Evolutionary conservation across 2,888 invertebrate species (phyloP), one percentile per base, ranked within the genome.

Genomic region (Drosophila incognita): DNA sequence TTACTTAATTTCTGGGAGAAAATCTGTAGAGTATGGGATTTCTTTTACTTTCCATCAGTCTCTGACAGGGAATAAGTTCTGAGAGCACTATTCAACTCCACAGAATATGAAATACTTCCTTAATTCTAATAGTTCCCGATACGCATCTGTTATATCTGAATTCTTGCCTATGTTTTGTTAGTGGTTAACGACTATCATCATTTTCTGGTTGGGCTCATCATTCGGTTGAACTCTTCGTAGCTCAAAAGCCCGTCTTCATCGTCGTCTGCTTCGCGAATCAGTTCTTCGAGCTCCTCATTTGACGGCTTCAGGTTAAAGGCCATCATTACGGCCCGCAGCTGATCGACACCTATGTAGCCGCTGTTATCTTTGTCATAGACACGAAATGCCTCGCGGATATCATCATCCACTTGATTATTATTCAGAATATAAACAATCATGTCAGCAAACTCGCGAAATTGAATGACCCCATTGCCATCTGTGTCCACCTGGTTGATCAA

Each of bases 351-450:
- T 94, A 99, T 99, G 95, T 98, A 99, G 86, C 99, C 99, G 93
- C 98, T 98, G 93, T 98, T 98, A 94, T 99, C 99, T 94, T 98
- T 98, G 95, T 99, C 99, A 94, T 98, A 99, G 15, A 81, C 11
- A 1, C 29, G 42, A 35, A 81, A 79, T 2, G 82, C 49, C 2
- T 74, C 82, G 93, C 98, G 96, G 93, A 99, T 97, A 94, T 99
- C 99, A 93, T 99, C 98, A 95, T 98, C 98, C 93, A 97, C 96
- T 94, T 98, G 98, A 69, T 98, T 98, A 94, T 98, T 98, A 94
- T 98, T 98, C 98, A 99, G 98, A 95, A 98, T 99, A 91, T 98
- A 95, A 90, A 98, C 98, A 98, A 99, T 98, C 98, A 99, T 98
- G 91, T 98, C 98, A 89, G 98, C 95, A 95, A 99, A 99, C 94